Evolutionary conservation across 2,113 vertebrate genomes (phyloP).

Genomic region (Myanophis thanlyinensis): DNA sequence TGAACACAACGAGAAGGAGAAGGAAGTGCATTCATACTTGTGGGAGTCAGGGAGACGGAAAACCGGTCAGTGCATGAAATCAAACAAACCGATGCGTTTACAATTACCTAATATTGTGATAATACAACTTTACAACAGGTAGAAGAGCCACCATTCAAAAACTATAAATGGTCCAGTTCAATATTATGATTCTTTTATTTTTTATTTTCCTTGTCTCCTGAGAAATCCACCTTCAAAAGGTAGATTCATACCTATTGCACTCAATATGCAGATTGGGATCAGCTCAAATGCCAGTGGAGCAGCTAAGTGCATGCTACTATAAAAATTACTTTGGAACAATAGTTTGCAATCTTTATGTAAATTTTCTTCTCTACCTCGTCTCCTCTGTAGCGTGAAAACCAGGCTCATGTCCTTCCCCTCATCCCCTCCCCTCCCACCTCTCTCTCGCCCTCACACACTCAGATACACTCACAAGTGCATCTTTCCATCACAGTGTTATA

Average conservation of each 20-base stretch:
- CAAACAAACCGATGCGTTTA: neutral
- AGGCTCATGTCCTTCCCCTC: constrained; percentile 57
- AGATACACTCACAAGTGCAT: constrained; percentile 44
- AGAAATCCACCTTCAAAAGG: constrained; percentile 80
- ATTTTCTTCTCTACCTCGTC: constrained; percentile 58
- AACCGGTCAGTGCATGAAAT: neutral
- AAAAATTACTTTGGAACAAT: constrained; percentile 74
- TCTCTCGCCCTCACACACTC: neutral
- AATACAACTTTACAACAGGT: too few relatives aligned
- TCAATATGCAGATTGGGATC: constrained; percentile 68
- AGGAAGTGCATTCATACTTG: too few relatives aligned
- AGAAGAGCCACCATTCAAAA: constrained; percentile 20
- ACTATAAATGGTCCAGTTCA: constrained; percentile 37
- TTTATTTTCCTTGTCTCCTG: constrained; percentile 58
- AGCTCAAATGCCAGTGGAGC: constrained; percentile 73
- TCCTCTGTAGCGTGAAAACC: constrained; percentile 60
- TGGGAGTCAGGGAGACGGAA: neutral
- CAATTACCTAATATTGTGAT: neutral
- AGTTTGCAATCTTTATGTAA: constrained; percentile 78
- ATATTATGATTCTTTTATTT: constrained; percentile 52
- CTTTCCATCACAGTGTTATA: constrained; percentile 70
- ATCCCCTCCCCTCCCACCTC: neutral
- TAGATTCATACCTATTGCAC: constrained; percentile 75
- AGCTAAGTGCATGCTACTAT: constrained; percentile 58
- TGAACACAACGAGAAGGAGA: too few relatives aligned